phyloP scores from a whole-genome alignment of 2,888 invertebrate genomes.

The Polymixis lichenea region DNA sequence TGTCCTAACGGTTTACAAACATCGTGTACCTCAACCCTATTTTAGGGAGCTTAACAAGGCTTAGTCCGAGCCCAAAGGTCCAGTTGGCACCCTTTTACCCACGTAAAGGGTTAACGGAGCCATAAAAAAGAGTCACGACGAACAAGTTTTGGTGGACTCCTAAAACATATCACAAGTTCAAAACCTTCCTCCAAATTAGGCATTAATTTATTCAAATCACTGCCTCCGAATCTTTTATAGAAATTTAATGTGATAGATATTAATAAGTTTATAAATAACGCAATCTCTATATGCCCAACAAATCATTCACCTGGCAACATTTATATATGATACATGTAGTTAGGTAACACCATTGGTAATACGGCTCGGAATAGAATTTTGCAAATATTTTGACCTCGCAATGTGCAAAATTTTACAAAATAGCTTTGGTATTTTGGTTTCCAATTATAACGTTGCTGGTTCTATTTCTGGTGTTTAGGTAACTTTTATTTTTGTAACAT shows the following conservation, averaged over 20 bases:
- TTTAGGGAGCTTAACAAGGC: too few relatives aligned
- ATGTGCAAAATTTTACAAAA: neutral
- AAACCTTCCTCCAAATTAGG: neutral
- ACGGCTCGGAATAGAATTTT: neutral
- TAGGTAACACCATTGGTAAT: neutral
- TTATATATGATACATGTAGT: neutral
- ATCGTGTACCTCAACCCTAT: too few relatives aligned
- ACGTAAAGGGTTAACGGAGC: neutral
- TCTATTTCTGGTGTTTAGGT: neutral
- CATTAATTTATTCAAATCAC: neutral
- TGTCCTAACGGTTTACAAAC: too few relatives aligned
- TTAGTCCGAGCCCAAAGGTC: neutral
- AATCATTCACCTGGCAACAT: neutral
- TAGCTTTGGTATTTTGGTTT: neutral
- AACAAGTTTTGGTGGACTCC: neutral
- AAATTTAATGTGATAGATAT: neutral
- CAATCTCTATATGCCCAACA: neutral
- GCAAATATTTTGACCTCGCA: neutral
- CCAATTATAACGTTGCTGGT: neutral
- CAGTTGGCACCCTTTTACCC: neutral
- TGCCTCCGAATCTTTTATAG: neutral
- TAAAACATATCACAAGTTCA: neutral
- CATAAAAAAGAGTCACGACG: neutral
- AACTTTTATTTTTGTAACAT: neutral
- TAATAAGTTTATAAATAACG: neutral